Evolutionary conservation across 2,113 vertebrate genomes (phyloP).

Genomic region (Vimba vimba): DNA sequence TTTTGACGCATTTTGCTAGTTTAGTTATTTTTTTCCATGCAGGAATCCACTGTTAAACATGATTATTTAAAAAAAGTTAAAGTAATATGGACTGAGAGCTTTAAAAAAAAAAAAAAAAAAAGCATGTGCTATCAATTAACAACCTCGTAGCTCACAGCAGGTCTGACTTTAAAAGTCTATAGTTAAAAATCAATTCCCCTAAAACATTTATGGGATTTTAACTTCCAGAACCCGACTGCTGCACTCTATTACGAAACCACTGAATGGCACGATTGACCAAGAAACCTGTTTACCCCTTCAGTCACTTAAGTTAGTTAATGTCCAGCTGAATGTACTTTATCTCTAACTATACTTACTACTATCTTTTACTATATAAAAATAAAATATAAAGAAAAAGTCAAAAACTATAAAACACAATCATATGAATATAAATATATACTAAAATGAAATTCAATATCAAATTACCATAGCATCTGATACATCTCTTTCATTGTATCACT

Average conservation of each 20-base stretch:
- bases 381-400: not conserved
- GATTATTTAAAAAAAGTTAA: not conserved
- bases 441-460: not conserved
- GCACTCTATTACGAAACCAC: not conserved
- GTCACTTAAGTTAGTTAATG: not conserved
- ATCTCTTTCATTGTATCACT: not conserved
- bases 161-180: not conserved
- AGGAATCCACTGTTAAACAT: not conserved
- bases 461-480: not conserved
- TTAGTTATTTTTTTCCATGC: not conserved
- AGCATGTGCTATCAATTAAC: not conserved
- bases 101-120: not conserved
- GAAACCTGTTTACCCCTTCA: not conserved
- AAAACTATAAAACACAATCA: not conserved
- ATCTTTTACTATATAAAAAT: not conserved
- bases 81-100: too few relatives aligned
- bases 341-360: too few relatives aligned
- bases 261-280: too few relatives aligned
- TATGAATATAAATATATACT: not conserved
- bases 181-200: not conserved
- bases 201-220: not conserved
- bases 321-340: not conserved
- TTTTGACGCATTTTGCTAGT: not conserved
- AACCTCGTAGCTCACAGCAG: not conserved
- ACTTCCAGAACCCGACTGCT: not conserved